A percentile compares a stretch with the other conserved stretches of the same genome.
phyloP scores from a whole-genome alignment of 2,888 invertebrate genomes.

The Orgyia antiqua region DNA sequence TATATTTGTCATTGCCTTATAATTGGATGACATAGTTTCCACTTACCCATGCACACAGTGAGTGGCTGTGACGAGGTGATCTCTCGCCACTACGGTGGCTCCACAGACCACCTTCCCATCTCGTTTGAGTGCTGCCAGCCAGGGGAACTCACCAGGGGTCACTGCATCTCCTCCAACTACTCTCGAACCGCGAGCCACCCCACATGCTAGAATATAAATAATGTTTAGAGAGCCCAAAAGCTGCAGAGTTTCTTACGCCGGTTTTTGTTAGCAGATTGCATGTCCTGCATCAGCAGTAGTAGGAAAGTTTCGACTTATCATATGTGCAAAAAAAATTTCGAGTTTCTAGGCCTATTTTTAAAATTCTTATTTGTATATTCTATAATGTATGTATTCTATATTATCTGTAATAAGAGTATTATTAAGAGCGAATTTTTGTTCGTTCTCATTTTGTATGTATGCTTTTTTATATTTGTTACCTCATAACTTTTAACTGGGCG shows the following conservation, averaged over 20 bases:
- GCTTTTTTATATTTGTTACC: too few relatives aligned
- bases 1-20: too few relatives aligned
- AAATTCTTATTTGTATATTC: too few relatives aligned
- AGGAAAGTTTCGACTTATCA: background rate
- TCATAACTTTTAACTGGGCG: too few relatives aligned
- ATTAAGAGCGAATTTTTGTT: too few relatives aligned
- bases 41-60: conserved; percentile 86
- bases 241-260: background rate
- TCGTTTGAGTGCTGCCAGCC: conserved; percentile 83
- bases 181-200: conserved; percentile 73
- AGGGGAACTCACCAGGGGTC: conserved; percentile 84
- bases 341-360: too few relatives aligned
- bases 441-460: too few relatives aligned
- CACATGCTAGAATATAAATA: conserved; percentile 63
- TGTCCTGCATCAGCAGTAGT: background rate
- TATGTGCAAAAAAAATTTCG: too few relatives aligned
- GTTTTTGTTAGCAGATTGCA: too few relatives aligned
- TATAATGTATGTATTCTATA: too few relatives aligned
- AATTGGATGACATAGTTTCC: too few relatives aligned
- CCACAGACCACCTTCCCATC: conserved; percentile 85
- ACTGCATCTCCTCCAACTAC: conserved; percentile 85
- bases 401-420: too few relatives aligned
- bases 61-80: conserved; percentile 86
- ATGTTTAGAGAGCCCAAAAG: background rate
- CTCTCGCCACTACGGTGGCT: conserved; percentile 82